Conservation (phyloP, 2,888 invertebrate species). For the Agrilus mali region DNA sequence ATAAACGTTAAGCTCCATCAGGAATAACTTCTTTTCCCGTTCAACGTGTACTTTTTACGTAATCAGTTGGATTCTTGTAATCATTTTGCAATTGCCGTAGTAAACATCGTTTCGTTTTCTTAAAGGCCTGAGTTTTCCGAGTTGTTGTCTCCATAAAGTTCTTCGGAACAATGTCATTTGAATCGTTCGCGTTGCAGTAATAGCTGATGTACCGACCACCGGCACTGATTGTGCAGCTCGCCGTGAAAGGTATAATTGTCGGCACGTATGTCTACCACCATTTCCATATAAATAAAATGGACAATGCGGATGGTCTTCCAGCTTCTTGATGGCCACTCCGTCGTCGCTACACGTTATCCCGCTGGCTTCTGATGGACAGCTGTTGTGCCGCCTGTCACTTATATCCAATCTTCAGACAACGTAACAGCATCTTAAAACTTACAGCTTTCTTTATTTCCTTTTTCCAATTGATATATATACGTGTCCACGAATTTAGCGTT, state of each 20-base stretch:
- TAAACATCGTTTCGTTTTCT: too few relatives aligned
- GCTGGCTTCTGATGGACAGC: conserved; percentile 10
- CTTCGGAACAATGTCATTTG: conserved; percentile 14
- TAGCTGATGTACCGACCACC: conserved; percentile 22
- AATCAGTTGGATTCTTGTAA: too few relatives aligned
- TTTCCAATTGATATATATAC: too few relatives aligned
- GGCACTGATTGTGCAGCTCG: conserved; percentile 28
- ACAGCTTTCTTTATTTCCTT: too few relatives aligned
- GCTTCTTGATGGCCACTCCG: conserved; percentile 11
- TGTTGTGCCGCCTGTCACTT: conserved; percentile 11
- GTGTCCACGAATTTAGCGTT: too few relatives aligned
- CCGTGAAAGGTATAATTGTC: conserved; percentile 25
- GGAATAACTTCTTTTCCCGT: background rate
- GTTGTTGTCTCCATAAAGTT: background rate
- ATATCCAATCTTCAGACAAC: too few relatives aligned
- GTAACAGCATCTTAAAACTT: too few relatives aligned
- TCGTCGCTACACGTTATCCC: conserved; percentile 11
- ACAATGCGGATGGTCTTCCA: conserved; percentile 12
- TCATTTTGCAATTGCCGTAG: too few relatives aligned
- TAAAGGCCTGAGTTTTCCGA: too few relatives aligned
- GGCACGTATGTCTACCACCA: conserved; percentile 15
- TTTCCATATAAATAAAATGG: conserved; percentile 16
- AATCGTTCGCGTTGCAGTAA: conserved; percentile 7
- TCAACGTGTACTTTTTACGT: background rate
- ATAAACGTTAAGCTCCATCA: background rate